A percentile compares a stretch with the other conserved stretches of the same genome.
These are phyloP conservation scores for Oryzias celebensis DNA, from an alignment of 2,113 vertebrate species.

Conservation along the genomic window DNA sequence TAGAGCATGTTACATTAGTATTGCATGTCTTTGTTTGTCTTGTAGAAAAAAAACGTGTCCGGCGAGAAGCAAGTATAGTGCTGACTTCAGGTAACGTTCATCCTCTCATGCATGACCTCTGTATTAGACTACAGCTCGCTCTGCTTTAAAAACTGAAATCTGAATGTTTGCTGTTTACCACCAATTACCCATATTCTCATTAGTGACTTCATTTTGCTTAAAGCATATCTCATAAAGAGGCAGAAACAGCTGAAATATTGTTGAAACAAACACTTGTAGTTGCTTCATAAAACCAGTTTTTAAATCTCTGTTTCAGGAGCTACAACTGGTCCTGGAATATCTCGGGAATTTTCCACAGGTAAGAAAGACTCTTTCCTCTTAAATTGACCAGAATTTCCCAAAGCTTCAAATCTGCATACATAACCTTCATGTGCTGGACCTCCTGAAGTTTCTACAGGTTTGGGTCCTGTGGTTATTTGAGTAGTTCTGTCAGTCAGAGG, in stretches of 20 bases:
- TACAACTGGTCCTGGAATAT: not conserved
- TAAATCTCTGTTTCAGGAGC: not conserved
- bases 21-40: constrained; percentile 49
- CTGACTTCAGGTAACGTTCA: constrained; percentile 4
- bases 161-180: not conserved
- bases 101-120: not conserved
- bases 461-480: no score
- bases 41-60: constrained; percentile 44
- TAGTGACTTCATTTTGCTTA: no score
- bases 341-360: not conserved
- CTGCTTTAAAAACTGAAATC: not conserved
- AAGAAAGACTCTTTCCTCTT: not conserved
- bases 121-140: not conserved
- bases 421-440: no score
- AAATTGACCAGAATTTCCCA: no score
- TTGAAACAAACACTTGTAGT: no score
- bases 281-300: no score
- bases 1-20: constrained; percentile 44
- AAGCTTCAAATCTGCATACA: no score
- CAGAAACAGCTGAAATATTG: no score
- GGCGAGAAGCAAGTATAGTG: not conserved
- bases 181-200: no score
- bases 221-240: no score
- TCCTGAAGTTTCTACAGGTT: no score
- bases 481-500: no score